Base-by-base conservation (phyloP, 2,888 invertebrate species). In the Scaptomyza cyrtandrae region DNA sequence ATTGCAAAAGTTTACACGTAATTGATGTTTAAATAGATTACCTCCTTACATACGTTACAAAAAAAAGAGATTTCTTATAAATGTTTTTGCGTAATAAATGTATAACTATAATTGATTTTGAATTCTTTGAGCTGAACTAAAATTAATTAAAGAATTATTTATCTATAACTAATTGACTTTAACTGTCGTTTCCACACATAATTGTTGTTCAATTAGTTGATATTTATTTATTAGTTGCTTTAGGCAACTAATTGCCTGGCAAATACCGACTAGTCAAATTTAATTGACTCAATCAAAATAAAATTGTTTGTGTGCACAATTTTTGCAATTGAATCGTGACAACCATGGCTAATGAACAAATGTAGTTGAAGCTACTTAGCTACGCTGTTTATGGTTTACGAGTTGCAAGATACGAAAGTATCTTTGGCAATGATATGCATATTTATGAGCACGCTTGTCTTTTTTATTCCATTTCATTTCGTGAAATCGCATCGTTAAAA, bases 401-500 rank as follows among this genome's bases (percentile, higher is more conserved):
- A 58, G 45, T n/a, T 27, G 29, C 2, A 14, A 67, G 69, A 67
- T 64, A 63, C 68, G 66, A 78, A 70, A 48, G 68, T 75, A 85
- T 71, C 59, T 55, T 61, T 60, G 41, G 62, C 59, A 57, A 58
- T 57, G 64, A 75, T 61, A 82, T 82, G 84, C 76, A 70, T 75
- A 69, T 86, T 88, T 86, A 82, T 71, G 60, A 60, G 65, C 67
- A 49, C 59, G 49, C 37, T 60, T 60, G 52, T 60, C 45, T 60
- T 16, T 16, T 41, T 41, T 10, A 41, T 16, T 60, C 62, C 49
- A 55, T 70, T 69, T 59, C 62, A 76, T 61, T 80, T 59, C 45
- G 71, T 58, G 49, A 68, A 61, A 59, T 77, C 61, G 57, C 63
- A 50, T 83, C 88, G 59, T 86, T 86, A 83, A 85, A 41, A 82